Evolutionary conservation across 2,113 vertebrate species (phyloP).

Genomic region (Trichomycterus rosablanca): DNA sequence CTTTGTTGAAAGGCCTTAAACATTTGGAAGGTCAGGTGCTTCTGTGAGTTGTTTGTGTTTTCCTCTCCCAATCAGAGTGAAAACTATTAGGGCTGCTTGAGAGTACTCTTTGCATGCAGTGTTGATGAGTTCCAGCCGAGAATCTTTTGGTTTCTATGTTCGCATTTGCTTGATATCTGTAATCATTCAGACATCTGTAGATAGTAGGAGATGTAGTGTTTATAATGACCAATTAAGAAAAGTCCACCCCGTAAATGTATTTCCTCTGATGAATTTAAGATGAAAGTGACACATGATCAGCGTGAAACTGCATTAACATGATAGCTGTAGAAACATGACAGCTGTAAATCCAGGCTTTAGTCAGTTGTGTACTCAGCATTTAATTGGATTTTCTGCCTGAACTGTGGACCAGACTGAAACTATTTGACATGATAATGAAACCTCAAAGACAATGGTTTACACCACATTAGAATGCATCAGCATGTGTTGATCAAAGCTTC

Average conservation of each 20-base stretch:
- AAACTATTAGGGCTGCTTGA: neutral
- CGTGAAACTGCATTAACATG: conserved; percentile 35
- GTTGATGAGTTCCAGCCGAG: conserved; percentile 47
- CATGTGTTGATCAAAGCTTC: conserved; percentile 4
- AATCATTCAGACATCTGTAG: conserved; percentile 53
- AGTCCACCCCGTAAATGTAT: conserved; percentile 47
- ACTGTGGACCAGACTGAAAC: conserved; percentile 5
- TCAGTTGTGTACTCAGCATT: conserved; percentile 21
- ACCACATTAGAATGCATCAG: conserved; percentile 1
- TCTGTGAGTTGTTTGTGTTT: too few species aligned
- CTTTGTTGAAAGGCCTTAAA: too few species aligned
- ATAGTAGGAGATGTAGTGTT: conserved; percentile 51
- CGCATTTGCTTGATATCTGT: conserved; percentile 26
- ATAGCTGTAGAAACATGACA: conserved; percentile 50
- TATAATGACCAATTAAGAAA: conserved; percentile 44
- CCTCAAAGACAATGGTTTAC: neutral
- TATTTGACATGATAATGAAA: conserved; percentile 1
- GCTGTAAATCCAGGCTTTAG: conserved; percentile 15
- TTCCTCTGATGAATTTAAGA: conserved; percentile 42
- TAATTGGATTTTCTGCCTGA: conserved; percentile 2
- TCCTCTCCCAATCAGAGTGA: conserved; percentile 24
- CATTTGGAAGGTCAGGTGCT: too few species aligned
- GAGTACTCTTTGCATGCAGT: conserved; percentile 35
- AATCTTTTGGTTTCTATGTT: conserved; percentile 6
- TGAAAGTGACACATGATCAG: conserved; percentile 41